phyloP scores from a whole-genome alignment of 2,113 vertebrate species.

The Elaphurus davidianus region DNA sequence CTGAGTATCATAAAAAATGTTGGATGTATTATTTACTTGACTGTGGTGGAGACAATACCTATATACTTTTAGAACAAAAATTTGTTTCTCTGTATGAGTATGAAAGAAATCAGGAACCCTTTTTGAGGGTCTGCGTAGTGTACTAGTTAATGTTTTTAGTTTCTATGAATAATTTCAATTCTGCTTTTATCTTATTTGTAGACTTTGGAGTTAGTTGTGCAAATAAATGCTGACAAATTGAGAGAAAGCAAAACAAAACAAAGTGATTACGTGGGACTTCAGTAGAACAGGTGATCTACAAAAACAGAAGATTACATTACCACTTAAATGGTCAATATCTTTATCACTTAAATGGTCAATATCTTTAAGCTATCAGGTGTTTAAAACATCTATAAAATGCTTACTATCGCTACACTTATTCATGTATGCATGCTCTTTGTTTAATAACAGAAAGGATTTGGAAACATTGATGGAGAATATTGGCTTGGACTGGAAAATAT shows the following conservation, averaged over 20 bases:
- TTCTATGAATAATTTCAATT: neutral
- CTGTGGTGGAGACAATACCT: neutral
- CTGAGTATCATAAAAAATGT: neutral
- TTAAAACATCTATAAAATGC: neutral
- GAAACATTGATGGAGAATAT: slow-evolving; percentile 95
- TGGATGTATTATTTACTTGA: neutral
- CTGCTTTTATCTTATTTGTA: neutral
- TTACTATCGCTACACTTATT: neutral
- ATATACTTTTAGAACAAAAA: neutral
- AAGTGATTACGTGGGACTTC: neutral
- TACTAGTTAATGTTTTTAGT: neutral
- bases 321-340: neutral
- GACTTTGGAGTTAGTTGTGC: neutral
- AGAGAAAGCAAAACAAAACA: slow-evolving; percentile 35
- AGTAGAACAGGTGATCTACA: neutral
- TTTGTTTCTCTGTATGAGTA: neutral
- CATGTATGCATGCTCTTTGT: neutral
- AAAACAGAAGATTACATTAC: neutral
- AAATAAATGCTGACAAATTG: neutral
- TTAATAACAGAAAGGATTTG: slow-evolving; percentile 94
- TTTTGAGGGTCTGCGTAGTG: neutral
- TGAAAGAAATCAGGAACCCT: neutral
- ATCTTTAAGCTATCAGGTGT: neutral
- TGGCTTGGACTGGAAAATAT: slow-evolving; percentile 98
- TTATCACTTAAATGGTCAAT: neutral